Evolutionary conservation across 2,888 invertebrate genomes (phyloP).

Genomic region (Phalera bucephala): DNA sequence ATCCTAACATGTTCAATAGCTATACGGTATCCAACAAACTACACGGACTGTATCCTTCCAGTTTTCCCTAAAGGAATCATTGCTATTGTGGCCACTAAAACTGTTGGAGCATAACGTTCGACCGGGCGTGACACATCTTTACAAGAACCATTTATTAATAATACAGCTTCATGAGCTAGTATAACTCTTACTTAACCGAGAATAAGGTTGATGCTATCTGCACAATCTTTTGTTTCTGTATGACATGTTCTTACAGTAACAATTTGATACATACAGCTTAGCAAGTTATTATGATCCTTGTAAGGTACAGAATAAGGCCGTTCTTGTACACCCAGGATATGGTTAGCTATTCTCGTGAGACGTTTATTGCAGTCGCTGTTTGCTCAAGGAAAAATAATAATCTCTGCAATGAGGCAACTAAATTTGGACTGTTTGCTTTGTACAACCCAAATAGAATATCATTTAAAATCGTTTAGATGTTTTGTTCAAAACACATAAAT

Average conservation of each 20-base stretch:
- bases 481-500: no score
- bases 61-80: constrained; percentile 46
- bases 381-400: constrained; percentile 32
- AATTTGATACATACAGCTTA: background rate
- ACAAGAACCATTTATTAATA: constrained; percentile 25
- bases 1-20: no score
- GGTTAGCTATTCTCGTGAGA: constrained; percentile 30
- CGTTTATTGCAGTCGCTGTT: constrained; percentile 43
- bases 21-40: constrained; percentile 17
- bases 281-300: constrained; percentile 24
- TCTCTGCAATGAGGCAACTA: constrained; percentile 10
- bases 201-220: constrained; percentile 7
- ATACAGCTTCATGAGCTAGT: constrained; percentile 9
- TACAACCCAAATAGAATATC: no score
- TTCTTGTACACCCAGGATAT: constrained; percentile 3
- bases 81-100: constrained; percentile 56
- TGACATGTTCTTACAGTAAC: background rate
- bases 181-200: background rate
- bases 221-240: background rate
- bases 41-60: constrained; percentile 4
- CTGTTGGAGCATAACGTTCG: constrained; percentile 55
- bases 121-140: constrained; percentile 49
- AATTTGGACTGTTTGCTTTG: constrained; percentile 14
- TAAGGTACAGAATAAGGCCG: constrained; percentile 7
- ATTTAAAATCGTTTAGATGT: no score